Percentiles rank a stretch among this genome's conserved stretches.
These are phyloP conservation scores for Threskiornis aethiopicus DNA, from an alignment of 2,797 vertebrate species.

Conservation along the genomic window DNA sequence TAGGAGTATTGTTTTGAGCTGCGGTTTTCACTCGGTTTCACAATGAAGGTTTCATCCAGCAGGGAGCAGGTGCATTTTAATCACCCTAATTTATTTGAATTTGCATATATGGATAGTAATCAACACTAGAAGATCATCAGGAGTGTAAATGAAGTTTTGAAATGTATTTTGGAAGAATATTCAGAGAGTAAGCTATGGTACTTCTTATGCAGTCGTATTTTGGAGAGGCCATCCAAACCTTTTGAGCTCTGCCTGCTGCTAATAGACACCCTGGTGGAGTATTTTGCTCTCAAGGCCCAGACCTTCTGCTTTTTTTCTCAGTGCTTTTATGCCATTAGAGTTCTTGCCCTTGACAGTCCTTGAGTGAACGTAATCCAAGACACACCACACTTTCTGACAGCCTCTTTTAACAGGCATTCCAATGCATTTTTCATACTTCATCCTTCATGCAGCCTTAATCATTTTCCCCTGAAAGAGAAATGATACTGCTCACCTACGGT, in stretches of 20 bases:
- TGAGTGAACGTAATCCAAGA: slow-evolving; percentile 43
- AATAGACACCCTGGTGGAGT: not conserved
- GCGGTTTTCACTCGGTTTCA: not conserved
- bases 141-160: not conserved
- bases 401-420: slow-evolving; percentile 49
- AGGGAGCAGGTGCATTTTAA: not conserved
- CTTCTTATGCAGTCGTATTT: not conserved
- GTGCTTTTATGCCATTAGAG: slow-evolving; percentile 23
- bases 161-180: not conserved
- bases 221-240: not conserved
- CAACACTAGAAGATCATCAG: not conserved
- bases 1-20: not conserved
- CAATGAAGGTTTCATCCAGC: not conserved
- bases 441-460: slow-evolving; percentile 47
- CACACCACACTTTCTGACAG: slow-evolving; percentile 34
- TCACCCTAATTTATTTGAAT: not conserved
- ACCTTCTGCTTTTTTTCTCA: not conserved
- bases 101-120: not conserved
- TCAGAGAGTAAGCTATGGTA: not conserved
- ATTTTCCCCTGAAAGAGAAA: slow-evolving; percentile 11
- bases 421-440: slow-evolving; percentile 46
- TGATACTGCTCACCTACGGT: not conserved
- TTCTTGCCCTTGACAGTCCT: slow-evolving; percentile 31
- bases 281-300: not conserved
- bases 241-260: not conserved